These are phyloP conservation scores for Dermochelys coriacea DNA, from an alignment of 2,797 vertebrate species.

Conservation along the genomic window DNA sequence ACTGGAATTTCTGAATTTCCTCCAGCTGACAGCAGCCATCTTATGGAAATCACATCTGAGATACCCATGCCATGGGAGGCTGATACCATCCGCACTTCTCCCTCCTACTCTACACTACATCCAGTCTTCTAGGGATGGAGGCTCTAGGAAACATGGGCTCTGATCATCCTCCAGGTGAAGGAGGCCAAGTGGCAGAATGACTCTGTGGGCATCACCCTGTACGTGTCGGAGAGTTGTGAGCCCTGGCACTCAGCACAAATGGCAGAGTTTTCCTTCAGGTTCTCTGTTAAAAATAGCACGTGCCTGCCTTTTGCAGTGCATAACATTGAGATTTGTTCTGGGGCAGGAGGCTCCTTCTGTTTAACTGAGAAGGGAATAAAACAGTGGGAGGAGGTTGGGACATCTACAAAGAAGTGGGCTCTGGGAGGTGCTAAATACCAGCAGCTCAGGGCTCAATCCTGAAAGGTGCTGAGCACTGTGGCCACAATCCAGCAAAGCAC, in stretches of 20 bases:
- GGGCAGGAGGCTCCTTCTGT: neutral
- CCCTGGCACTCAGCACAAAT: neutral
- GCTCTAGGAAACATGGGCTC: neutral
- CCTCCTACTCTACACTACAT: no score
- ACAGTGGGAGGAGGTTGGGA: neutral
- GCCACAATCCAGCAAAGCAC: neutral
- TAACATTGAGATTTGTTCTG: neutral
- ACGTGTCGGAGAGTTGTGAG: neutral
- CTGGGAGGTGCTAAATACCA: no score
- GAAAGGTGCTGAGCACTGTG: neutral
- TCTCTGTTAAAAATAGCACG: neutral
- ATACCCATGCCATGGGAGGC: neutral
- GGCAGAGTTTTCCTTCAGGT: neutral
- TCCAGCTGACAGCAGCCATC: neutral
- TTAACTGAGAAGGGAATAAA: neutral
- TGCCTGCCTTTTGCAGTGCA: neutral
- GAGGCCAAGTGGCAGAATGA: neutral
- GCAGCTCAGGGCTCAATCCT: neutral
- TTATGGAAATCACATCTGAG: neutral
- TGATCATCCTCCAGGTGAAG: neutral
- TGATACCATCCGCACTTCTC: neutral
- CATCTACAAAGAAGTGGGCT: neutral
- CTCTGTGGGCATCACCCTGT: neutral
- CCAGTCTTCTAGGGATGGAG: neutral
- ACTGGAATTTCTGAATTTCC: neutral